A percentile compares a stretch with the other conserved stretches of the same genome.
Evolutionary conservation across 2,113 vertebrate genomes (phyloP).

Genomic region (Trogon melanurus): DNA sequence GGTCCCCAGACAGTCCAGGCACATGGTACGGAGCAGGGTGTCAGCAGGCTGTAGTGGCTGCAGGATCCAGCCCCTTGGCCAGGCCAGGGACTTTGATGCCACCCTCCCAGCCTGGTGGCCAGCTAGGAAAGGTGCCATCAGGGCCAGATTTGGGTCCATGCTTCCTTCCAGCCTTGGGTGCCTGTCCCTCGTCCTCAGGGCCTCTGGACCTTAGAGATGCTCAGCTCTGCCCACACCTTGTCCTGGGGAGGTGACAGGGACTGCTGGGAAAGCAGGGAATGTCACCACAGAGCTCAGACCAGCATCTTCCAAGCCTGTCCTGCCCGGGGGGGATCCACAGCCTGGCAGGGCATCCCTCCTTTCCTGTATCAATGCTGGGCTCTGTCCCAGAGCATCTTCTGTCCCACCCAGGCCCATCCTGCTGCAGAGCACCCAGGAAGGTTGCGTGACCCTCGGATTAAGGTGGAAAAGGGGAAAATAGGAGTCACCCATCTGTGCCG

Average conservation of each 20-base stretch:
- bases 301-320: background rate
- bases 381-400: background rate
- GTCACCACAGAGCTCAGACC: background rate
- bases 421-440: rapidly evolving
- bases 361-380: rapidly evolving
- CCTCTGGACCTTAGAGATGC: background rate
- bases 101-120: background rate
- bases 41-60: rapidly evolving
- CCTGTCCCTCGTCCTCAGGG: rapidly evolving
- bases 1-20: background rate
- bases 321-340: background rate
- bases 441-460: background rate
- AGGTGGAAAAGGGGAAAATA: background rate
- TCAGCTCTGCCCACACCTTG: background rate
- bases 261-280: background rate
- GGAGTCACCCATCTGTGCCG: rapidly evolving
- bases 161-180: background rate
- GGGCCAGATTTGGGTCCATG: background rate
- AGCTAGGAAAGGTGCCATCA: background rate
- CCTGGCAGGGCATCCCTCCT: rapidly evolving
- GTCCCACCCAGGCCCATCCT: background rate
- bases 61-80: background rate
- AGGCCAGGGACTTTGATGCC: background rate
- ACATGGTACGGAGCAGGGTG: background rate
- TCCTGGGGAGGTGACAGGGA: background rate